phyloP scores from a whole-genome alignment of 2,888 invertebrate species.

The Homarus gammarus region DNA sequence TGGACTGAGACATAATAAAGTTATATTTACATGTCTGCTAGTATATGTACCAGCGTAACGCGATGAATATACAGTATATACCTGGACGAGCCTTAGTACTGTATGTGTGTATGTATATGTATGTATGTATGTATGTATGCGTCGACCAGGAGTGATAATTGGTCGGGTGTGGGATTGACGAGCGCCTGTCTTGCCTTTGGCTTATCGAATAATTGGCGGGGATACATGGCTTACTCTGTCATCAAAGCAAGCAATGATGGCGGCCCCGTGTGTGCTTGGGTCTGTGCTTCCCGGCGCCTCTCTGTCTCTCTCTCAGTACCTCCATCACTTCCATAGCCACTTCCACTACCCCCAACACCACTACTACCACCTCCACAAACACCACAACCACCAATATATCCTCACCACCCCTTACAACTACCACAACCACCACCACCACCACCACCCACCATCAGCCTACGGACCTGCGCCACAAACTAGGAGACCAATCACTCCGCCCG shows the following conservation, averaged over 20 bases:
- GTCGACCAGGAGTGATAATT: not conserved
- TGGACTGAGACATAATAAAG: too few species aligned
- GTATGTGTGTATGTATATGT: too few species aligned
- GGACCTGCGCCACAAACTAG: too few species aligned
- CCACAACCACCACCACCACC: too few species aligned
- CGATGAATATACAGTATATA: too few species aligned
- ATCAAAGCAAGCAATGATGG: conserved; percentile 2
- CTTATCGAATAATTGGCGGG: conserved; percentile 23
- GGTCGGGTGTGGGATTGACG: not conserved
- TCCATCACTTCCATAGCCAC: not conserved
- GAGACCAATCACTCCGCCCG: conserved; percentile 9
- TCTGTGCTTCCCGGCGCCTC: not conserved
- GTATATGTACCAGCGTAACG: too few species aligned
- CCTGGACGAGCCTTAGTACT: too few species aligned
- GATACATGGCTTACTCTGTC: not conserved
- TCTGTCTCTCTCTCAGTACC: not conserved
- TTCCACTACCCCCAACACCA: not conserved
- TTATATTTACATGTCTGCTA: too few species aligned
- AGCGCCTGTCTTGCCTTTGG: conserved; percentile 5
- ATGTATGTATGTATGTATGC: too few species aligned
- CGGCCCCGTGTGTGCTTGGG: not conserved
- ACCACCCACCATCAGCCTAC: too few species aligned
- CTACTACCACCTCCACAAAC: not conserved
- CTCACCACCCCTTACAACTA: not conserved
- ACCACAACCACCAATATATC: too few species aligned